Percentiles rank a stretch among this genome's conserved stretches.
Conservation (phyloP, 2,888 invertebrate genomes). For the Meghimatium bilineatum region DNA sequence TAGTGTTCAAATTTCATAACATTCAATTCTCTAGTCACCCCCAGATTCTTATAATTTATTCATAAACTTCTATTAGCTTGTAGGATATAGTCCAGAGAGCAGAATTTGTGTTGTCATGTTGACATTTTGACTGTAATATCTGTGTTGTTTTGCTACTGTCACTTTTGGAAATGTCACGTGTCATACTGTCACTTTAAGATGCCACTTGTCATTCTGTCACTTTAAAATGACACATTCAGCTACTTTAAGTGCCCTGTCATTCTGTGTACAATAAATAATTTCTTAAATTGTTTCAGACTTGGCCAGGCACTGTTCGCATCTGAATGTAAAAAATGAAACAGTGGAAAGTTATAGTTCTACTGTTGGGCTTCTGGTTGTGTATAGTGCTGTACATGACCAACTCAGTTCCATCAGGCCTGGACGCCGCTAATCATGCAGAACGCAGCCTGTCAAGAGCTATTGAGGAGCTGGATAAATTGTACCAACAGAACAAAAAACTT, state of each 20-base stretch:
- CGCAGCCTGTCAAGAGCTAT: slow-evolving; percentile 85
- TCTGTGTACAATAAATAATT: neutral
- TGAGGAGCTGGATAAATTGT: slow-evolving; percentile 87
- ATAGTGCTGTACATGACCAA: slow-evolving; percentile 85
- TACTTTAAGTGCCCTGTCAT: too few species aligned
- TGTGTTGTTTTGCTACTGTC: neutral
- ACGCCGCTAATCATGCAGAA: slow-evolving; percentile 80
- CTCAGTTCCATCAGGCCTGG: slow-evolving; percentile 79
- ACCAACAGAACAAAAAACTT: slow-evolving; percentile 88
- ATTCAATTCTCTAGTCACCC: too few species aligned
- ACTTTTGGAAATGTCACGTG: too few species aligned
- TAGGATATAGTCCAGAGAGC: too few species aligned
- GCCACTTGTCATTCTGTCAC: neutral
- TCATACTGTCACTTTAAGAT: neutral
- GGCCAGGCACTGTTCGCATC: neutral
- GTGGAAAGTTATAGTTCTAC: slow-evolving; percentile 77
- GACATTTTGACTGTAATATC: too few species aligned
- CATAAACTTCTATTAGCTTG: too few species aligned
- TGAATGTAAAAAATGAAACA: slow-evolving; percentile 57
- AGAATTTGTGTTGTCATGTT: too few species aligned
- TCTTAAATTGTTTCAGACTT: neutral
- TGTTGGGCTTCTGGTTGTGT: slow-evolving; percentile 85
- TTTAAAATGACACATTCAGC: neutral
- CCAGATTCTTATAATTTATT: too few species aligned
- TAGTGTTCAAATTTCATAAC: too few species aligned